Percentiles rank a stretch among this genome's conserved stretches.
phyloP scores from a whole-genome alignment of 2,888 invertebrate genomes.

The Pemphredon lugubris region DNA sequence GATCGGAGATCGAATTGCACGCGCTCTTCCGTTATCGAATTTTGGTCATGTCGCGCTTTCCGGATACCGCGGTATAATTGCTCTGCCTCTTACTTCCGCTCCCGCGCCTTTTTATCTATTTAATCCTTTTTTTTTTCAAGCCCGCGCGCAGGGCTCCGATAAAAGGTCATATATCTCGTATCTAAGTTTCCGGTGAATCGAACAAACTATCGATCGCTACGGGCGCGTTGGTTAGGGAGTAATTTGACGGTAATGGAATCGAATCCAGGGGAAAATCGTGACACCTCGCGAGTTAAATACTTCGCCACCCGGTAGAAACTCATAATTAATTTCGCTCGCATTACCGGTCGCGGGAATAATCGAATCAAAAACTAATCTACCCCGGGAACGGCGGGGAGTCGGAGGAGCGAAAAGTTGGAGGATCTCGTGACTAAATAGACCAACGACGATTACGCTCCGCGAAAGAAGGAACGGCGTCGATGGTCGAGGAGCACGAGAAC shows the following conservation, averaged over 20 bases:
- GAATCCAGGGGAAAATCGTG: too few species aligned
- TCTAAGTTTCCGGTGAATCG: too few species aligned
- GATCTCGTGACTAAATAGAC: too few species aligned
- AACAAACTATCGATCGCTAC: too few species aligned
- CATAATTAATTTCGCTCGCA: background rate
- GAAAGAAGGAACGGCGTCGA: too few species aligned
- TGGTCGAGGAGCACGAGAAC: too few species aligned
- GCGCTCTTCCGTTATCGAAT: conserved; percentile 54
- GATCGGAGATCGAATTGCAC: conserved; percentile 25
- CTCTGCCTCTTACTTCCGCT: background rate
- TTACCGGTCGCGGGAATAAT: too few species aligned
- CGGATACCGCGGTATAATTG: conserved; percentile 29
- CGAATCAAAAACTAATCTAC: conserved; percentile 49
- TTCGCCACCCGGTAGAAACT: background rate
- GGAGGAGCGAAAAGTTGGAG: background rate
- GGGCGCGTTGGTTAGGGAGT: too few species aligned
- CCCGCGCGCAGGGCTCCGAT: too few species aligned
- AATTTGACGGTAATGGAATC: too few species aligned
- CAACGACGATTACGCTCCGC: too few species aligned
- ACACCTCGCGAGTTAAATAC: background rate
- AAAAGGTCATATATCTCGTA: conserved; percentile 40
- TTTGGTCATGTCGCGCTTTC: conserved; percentile 5
- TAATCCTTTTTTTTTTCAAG: conserved; percentile 15
- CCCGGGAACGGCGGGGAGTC: background rate
- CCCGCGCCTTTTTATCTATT: background rate